Conservation (phyloP, 2,888 invertebrate genomes). For the Smittia aterrima region DNA sequence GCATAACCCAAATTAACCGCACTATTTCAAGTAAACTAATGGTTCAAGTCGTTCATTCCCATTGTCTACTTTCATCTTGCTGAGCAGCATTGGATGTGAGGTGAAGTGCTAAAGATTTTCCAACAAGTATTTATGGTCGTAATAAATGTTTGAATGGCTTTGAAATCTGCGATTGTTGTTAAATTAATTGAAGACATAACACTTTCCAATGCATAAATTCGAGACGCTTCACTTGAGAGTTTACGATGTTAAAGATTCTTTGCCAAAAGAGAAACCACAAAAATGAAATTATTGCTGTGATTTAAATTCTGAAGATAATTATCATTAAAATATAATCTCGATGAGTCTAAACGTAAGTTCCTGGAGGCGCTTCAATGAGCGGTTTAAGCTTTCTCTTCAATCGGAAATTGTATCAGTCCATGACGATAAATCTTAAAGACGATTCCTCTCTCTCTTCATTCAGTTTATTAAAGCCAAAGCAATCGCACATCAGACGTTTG, state of each 20-base stretch:
- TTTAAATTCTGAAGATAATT: neutral
- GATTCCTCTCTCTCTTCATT: too few relatives aligned
- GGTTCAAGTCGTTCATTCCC: neutral
- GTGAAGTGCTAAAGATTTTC: conserved; percentile 1
- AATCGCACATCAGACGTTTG: too few relatives aligned
- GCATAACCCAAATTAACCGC: conserved; percentile 22
- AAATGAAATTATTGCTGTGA: neutral
- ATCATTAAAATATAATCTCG: neutral
- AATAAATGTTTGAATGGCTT: neutral
- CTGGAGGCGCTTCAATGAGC: too few relatives aligned
- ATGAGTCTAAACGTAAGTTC: neutral
- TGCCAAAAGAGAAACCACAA: neutral
- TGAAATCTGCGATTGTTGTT: conserved; percentile 3
- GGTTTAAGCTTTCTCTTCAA: too few relatives aligned
- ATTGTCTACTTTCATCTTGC: too few relatives aligned
- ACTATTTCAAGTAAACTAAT: neutral
- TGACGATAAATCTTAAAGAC: too few relatives aligned
- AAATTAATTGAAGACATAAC: conserved; percentile 11
- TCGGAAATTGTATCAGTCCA: too few relatives aligned
- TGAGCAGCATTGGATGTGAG: neutral
- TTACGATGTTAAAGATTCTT: neutral
- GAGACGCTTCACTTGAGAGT: neutral
- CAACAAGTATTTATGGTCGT: neutral
- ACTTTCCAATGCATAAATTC: neutral
- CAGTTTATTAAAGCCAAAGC: too few relatives aligned